Evolutionary conservation across 2,797 vertebrate genomes (phyloP).

Genomic region (Brachyalestes nurse): DNA sequence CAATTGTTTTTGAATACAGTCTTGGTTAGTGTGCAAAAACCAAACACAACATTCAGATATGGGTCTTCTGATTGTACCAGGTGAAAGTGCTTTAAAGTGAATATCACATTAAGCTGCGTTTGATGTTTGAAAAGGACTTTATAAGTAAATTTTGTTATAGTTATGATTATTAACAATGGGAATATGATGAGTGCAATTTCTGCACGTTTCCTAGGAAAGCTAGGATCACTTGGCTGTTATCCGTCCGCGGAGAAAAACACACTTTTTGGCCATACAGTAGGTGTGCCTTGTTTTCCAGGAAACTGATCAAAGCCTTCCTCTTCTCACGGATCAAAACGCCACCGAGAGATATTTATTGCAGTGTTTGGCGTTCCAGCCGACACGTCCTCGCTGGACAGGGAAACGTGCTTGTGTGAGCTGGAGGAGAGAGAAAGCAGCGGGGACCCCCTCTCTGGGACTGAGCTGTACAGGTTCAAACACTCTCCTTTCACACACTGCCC

Average conservation of each 20-base stretch:
- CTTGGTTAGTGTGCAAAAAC: neutral
- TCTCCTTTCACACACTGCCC: neutral
- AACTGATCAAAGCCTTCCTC: constrained; percentile 74
- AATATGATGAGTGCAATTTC: constrained; percentile 21
- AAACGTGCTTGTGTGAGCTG: constrained; percentile 46
- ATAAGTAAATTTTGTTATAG: neutral
- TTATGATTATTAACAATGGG: constrained; percentile 3
- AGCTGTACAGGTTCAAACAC: neutral
- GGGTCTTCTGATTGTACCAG: neutral
- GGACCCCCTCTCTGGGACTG: constrained; percentile 44
- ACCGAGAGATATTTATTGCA: constrained; percentile 72
- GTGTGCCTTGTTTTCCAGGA: constrained; percentile 67
- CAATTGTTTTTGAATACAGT: neutral
- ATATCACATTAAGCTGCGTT: neutral
- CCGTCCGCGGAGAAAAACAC: constrained; percentile 57
- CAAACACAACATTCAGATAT: neutral
- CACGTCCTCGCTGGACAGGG: constrained; percentile 54
- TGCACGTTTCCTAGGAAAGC: constrained; percentile 50
- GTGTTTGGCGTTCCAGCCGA: constrained; percentile 69
- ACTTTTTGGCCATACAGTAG: constrained; percentile 55
- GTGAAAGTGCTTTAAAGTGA: neutral
- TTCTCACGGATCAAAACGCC: constrained; percentile 72
- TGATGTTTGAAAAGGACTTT: neutral
- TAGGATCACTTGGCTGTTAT: constrained; percentile 28
- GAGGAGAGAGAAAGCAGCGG: constrained; percentile 56